Base-by-base conservation (phyloP, 1,140 invertebrate species). In the Drosophila punjabiensis region DNA sequence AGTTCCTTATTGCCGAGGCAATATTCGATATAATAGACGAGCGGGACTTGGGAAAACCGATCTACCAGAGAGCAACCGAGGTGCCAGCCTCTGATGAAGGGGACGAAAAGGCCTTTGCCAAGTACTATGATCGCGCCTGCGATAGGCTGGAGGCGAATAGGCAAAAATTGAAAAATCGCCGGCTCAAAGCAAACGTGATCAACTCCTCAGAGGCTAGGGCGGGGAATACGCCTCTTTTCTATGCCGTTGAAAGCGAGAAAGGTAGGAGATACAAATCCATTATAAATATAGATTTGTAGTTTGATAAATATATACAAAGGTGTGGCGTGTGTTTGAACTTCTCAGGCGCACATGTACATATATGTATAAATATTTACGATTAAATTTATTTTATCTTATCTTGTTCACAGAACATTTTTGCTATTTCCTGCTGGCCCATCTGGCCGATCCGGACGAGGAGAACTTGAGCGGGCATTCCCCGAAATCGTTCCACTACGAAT, bases 351-450 rank as follows among this genome's bases (percentile, higher is more conserved):
- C 43, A 4, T 45, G 7, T 20, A 24, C 24, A 28, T 9, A 50
- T 14, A 30, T 32, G 5, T 18, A 14, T 6, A 24, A 35, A 32
- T 11, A 13, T 37, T 58, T 32, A 28, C 18, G 9, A 50, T 62
- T 50, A 16, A 52, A 20, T 7, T 7, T 18, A 4, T 45, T 14
- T 67, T 35, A 48, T 50, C 63, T 71, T 67, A 16, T 59, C 32
- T 20, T 13, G 11, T 81, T 20, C 6, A 47, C 45, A 89, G 92
- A 93, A 56, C 91, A 93, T 53, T 60, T 92, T 4, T 81, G 90
- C n/a, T 93, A 92, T 53, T 92, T 93, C 45, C 62, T 93, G 28
- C 58, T 93, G n/a, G 91, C 92, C 0, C 92, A 93, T 45, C 50
- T 92, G 9, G 69, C 71, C 18, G 75, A 92, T 81, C 92, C 92